Conservation (phyloP, 2,113 vertebrate genomes). For the Oreamnos americanus region DNA sequence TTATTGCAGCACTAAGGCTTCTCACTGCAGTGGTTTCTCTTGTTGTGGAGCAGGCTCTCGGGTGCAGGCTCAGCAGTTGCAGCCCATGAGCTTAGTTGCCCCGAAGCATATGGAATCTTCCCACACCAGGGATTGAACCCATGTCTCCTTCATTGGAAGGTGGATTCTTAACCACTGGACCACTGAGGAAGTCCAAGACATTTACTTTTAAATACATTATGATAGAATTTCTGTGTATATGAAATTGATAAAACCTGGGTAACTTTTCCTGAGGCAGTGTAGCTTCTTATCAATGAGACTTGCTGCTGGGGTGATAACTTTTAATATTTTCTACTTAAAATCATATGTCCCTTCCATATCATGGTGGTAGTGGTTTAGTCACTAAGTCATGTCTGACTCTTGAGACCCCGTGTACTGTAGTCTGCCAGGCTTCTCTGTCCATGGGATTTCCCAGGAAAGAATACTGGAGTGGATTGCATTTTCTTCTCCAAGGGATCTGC, state of each 20-base stretch:
- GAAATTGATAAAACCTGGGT: neutral
- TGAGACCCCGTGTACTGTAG: no score
- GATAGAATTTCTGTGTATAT: neutral
- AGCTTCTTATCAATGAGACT: neutral
- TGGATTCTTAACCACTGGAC: neutral
- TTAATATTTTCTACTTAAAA: neutral
- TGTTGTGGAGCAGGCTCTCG: neutral
- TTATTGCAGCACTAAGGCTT: neutral
- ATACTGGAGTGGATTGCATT: no score
- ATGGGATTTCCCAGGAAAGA: no score
- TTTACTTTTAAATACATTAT: conserved; percentile 1
- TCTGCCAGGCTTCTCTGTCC: no score
- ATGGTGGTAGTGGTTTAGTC: neutral
- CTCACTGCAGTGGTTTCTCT: neutral
- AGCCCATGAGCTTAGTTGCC: neutral
- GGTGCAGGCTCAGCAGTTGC: neutral
- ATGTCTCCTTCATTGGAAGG: neutral
- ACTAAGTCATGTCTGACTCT: no score
- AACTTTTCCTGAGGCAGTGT: neutral
- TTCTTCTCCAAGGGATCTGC: no score
- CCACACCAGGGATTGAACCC: neutral
- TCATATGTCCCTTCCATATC: neutral
- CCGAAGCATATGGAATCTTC: neutral
- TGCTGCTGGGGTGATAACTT: neutral
- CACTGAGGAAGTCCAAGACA: neutral